Percentiles rank a stretch among this genome's conserved stretches.
Evolutionary conservation across 2,113 vertebrate genomes (phyloP).

Genomic region (Bufo gargarizans): DNA sequence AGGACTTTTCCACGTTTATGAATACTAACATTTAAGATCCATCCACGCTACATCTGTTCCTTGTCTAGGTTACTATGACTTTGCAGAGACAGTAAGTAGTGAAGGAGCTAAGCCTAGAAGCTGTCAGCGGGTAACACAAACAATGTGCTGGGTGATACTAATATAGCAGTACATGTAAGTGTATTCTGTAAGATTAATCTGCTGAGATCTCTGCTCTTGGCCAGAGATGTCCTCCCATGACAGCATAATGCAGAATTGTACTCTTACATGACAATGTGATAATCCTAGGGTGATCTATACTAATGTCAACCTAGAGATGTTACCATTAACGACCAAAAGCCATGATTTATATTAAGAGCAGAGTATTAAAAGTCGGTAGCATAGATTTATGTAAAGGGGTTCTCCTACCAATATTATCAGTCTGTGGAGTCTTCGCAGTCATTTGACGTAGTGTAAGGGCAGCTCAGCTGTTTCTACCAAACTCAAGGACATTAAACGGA

Average conservation of each 20-base stretch:
- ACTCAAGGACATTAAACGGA: too few relatives aligned
- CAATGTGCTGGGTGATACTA: neutral
- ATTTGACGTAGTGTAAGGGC: too few relatives aligned
- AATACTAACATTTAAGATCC: neutral
- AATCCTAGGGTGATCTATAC: neutral
- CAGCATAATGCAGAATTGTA: neutral
- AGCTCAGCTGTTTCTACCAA: too few relatives aligned
- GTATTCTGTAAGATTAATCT: conserved; percentile 9
- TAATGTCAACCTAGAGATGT: neutral
- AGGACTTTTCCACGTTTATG: neutral
- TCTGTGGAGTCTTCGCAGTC: too few relatives aligned
- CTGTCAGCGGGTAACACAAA: conserved; percentile 32
- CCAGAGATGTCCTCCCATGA: neutral
- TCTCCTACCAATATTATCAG: neutral
- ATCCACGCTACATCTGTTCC: neutral
- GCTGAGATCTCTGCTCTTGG: neutral
- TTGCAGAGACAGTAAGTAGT: neutral
- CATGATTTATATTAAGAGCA: neutral
- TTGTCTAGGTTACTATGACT: conserved; percentile 26
- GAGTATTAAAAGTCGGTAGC: too few relatives aligned
- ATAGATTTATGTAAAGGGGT: neutral
- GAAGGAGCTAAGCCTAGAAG: neutral
- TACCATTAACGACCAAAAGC: neutral
- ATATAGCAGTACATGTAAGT: neutral
- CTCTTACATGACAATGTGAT: neutral